Percentiles rank a stretch among this genome's conserved stretches.
Conservation (phyloP, 2,797 vertebrate species). For the Gymnoscopelus microlampas region DNA sequence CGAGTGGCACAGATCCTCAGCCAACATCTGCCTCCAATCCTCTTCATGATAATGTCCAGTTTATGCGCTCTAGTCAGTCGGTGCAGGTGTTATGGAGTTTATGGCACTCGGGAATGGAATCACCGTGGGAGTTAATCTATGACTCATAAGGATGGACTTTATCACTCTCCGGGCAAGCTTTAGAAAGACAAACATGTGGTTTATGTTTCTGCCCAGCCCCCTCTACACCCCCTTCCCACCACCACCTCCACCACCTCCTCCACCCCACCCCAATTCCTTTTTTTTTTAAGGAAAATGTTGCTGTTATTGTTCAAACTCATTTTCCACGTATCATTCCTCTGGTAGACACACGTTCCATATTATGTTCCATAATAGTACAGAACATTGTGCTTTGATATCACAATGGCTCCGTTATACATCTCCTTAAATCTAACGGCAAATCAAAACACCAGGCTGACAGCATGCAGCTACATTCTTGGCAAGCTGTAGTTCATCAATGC, state of each 20-base stretch:
- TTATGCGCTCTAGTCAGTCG: slow-evolving; percentile 20
- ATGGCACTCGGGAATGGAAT: slow-evolving; percentile 42
- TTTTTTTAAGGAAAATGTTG: slow-evolving; percentile 41
- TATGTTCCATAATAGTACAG: no score
- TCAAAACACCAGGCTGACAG: no score
- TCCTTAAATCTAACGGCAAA: no score
- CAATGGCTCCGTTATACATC: no score
- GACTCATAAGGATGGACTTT: slow-evolving; percentile 60
- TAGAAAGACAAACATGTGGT: slow-evolving; percentile 64
- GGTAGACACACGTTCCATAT: background rate
- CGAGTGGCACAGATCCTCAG: slow-evolving; percentile 30
- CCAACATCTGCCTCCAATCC: slow-evolving; percentile 47
- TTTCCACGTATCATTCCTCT: slow-evolving; percentile 17
- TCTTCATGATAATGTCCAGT: slow-evolving; percentile 4
- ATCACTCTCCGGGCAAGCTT: slow-evolving; percentile 52
- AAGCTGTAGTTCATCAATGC: background rate
- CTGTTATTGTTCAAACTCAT: slow-evolving; percentile 24
- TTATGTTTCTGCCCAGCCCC: slow-evolving; percentile 58
- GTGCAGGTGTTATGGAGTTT: slow-evolving; percentile 64
- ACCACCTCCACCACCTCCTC: slow-evolving; percentile 26
- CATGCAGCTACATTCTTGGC: no score
- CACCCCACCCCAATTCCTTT: slow-evolving; percentile 34
- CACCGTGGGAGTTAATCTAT: slow-evolving; percentile 51
- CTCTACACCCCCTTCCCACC: slow-evolving; percentile 27
- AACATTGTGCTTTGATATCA: no score